Base-by-base conservation (phyloP, 2,113 vertebrate genomes). In the Eptesicus fuscus region DNA sequence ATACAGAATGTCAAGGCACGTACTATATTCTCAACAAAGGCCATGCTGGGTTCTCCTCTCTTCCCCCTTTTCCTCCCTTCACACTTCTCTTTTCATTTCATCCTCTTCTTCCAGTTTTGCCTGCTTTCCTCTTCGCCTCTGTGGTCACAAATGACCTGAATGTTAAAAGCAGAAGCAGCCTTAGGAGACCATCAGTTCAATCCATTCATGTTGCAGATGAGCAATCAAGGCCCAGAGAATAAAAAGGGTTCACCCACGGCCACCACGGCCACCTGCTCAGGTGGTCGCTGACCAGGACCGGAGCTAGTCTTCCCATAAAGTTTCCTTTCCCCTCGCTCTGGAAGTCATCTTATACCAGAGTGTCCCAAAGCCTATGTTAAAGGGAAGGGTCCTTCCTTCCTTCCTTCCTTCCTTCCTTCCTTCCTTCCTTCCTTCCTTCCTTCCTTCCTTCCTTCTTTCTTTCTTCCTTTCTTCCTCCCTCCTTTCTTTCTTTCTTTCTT, bases 391-490 rank as follows among this genome's bases (percentile, higher is more conserved):
- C 1, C 11, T 17, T 51, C 5, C 56, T 59, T 23, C 22, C 9
- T 59, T 9, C 22, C 22, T 59, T 1, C 22, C 10, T 61, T 25
- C 25, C 22, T 61, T 9, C 23, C 23, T 59, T 22, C 9, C 23
- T 59, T 18, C 51, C 6, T 59, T 9, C 9, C 6, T 20, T 7
- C 51, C 20, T 20, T 2, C 51, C 20, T 53, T 2, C 16, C 5
- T 18, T 7, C 5, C 5, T 7, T 7, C 18, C 20, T 56, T 9
- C 7, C 2, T 18, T 9, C 7, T 22, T 12, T 4, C 25, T 10
- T 28, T 0, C 51, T 10, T 9, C 1, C 9, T 18, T 4, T 3
- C 47, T 49, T 3, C 42, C 47, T 49, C 12, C 12, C 3, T 47
- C 12, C 37, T 10, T 28, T 1, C 51, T 10, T 9, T 3, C 9